These are phyloP conservation scores for Leptobrachium ailaonicum DNA, from an alignment of 2,113 vertebrate genomes.

Conservation along the genomic window DNA sequence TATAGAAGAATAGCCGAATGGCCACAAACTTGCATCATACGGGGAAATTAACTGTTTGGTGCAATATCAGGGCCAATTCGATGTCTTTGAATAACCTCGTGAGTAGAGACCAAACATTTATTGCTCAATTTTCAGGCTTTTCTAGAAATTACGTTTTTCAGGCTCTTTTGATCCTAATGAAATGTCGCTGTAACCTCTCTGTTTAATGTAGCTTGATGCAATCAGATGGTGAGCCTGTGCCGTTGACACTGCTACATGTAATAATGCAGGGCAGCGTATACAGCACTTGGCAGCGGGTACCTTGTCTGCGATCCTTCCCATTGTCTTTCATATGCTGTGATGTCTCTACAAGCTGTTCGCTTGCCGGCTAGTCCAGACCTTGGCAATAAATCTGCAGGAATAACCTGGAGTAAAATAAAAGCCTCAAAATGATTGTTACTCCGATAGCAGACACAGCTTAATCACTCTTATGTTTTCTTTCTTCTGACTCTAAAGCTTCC, in stretches of 20 bases:
- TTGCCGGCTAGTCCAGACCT: not conserved
- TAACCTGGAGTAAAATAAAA: slow-evolving; percentile 13
- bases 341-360: slow-evolving; percentile 42
- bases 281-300: slow-evolving; percentile 3
- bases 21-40: too few species aligned
- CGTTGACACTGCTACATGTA: not conserved
- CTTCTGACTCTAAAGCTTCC: not conserved
- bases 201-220: not conserved
- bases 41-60: too few species aligned
- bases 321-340: slow-evolving; percentile 36
- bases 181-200: slow-evolving; percentile 2
- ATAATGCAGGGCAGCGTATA: slow-evolving; percentile 7
- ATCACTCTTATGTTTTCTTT: slow-evolving; percentile 9
- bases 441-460: slow-evolving; percentile 8
- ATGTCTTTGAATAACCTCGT: too few species aligned
- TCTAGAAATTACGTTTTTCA: not conserved
- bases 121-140: not conserved
- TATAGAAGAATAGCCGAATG: too few species aligned
- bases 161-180: not conserved
- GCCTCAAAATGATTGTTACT: slow-evolving; percentile 12
- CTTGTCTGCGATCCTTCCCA: not conserved
- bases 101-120: not conserved
- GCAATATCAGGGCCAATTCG: too few species aligned
- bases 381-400: slow-evolving; percentile 16
- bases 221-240: not conserved